These are phyloP conservation scores for Camelus dromedarius DNA, from an alignment of 2,113 vertebrate species.

Conservation along the genomic window DNA sequence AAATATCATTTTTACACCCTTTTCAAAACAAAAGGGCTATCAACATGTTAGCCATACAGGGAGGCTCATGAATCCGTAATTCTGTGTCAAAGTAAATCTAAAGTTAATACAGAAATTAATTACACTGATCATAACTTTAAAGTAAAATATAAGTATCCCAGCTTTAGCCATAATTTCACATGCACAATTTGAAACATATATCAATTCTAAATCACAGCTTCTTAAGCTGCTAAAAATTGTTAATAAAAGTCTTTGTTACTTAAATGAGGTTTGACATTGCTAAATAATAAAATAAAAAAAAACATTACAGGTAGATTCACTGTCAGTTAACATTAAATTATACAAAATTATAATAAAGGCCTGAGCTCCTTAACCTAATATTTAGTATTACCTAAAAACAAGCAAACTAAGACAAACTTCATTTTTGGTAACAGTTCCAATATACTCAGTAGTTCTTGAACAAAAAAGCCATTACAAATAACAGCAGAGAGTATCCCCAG, in stretches of 20 bases:
- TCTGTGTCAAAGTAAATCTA: not conserved
- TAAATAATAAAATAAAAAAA: conserved; percentile 11
- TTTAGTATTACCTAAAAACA: conserved; percentile 18
- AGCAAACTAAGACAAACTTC: not conserved
- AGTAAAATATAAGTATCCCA: conserved; percentile 34
- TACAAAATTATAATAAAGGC: not conserved
- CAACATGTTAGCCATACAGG: not conserved
- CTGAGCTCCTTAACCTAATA: not conserved
- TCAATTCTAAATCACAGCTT: conserved; percentile 38
- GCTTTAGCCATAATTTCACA: not conserved
- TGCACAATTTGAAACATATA: conserved; percentile 10
- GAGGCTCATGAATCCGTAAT: not conserved
- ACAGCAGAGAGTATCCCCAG: not conserved
- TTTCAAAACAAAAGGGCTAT: not conserved
- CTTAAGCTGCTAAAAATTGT: not conserved
- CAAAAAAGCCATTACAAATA: not conserved
- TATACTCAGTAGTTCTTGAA: not conserved
- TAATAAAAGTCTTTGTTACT: not conserved
- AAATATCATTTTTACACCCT: not conserved
- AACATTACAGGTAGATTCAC: not conserved
- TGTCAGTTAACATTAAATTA: conserved; percentile 36
- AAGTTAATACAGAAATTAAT: conserved; percentile 26
- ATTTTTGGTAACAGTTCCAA: not conserved
- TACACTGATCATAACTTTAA: not conserved
- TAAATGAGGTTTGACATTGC: not conserved